phyloP scores from a whole-genome alignment of 2,113 vertebrate genomes.

The Lanius ludovicianus region DNA sequence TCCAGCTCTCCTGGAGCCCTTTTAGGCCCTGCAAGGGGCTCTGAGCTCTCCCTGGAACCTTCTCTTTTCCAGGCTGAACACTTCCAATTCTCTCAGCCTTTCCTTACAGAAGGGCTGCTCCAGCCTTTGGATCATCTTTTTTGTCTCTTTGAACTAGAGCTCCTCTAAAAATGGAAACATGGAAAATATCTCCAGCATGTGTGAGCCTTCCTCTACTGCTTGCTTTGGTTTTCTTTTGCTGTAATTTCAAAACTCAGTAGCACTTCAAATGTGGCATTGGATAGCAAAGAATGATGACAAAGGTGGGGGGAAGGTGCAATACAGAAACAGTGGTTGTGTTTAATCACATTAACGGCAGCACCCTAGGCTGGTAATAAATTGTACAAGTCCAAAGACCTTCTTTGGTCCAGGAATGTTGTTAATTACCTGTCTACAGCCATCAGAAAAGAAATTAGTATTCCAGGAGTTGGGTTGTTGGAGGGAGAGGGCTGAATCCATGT shows the following conservation, averaged over 20 bases:
- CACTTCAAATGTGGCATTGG: neutral
- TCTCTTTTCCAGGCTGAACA: neutral
- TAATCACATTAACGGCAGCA: neutral
- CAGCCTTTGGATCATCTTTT: neutral
- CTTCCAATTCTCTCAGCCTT: neutral
- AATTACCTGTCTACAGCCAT: neutral
- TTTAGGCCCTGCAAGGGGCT: neutral
- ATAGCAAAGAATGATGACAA: neutral
- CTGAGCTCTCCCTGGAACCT: neutral
- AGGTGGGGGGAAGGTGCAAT: neutral
- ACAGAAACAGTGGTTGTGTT: neutral
- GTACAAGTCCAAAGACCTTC: neutral
- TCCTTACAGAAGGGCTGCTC: neutral
- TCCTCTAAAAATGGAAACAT: fast-evolving
- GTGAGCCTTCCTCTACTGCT: neutral
- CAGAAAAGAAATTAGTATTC: neutral
- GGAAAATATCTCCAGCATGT: neutral
- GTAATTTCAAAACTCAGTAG: neutral
- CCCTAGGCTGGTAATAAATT: neutral
- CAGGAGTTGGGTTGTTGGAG: neutral
- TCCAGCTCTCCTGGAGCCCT: neutral
- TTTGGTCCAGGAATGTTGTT: neutral
- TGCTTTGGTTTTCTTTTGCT: neutral
- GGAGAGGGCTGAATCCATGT: too few relatives aligned
- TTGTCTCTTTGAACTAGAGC: neutral